These are phyloP conservation scores for Spodoptera exigua DNA, from an alignment of 2,888 invertebrate species.

Conservation along the genomic window DNA sequence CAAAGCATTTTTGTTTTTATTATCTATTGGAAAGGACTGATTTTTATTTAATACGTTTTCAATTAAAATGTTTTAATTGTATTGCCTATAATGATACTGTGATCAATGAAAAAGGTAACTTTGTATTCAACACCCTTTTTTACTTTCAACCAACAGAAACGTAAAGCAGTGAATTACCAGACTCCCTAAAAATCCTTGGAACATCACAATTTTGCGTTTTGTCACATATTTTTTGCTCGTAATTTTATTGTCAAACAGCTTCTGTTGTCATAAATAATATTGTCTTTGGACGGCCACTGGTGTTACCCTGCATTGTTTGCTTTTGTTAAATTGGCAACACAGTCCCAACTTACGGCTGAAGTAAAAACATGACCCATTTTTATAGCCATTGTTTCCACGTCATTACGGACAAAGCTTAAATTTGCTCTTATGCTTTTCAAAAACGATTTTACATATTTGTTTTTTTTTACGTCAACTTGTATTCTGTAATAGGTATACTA, in stretches of 20 bases:
- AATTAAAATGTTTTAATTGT: too few species aligned
- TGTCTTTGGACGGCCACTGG: conserved; percentile 80
- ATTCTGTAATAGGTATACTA: neutral
- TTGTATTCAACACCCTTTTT: conserved; percentile 56
- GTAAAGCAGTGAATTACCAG: conserved; percentile 45
- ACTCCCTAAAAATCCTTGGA: conserved; percentile 44
- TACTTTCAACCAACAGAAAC: conserved; percentile 35
- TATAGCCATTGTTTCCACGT: conserved; percentile 60
- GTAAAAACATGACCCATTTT: conserved; percentile 77
- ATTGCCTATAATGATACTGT: conserved; percentile 15
- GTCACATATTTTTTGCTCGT: conserved; percentile 66
- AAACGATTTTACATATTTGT: conserved; percentile 6
- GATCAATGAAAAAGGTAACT: conserved; percentile 29
- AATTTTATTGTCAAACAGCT: conserved; percentile 75
- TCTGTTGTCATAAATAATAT: conserved; percentile 83
- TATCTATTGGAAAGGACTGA: too few species aligned
- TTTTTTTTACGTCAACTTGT: neutral
- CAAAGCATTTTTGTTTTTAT: neutral
- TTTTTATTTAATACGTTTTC: too few species aligned
- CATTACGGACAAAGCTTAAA: conserved; percentile 59
- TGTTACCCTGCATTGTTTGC: conserved; percentile 80
- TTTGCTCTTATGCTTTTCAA: conserved; percentile 34
- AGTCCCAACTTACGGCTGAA: conserved; percentile 39
- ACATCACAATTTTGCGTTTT: conserved; percentile 56
- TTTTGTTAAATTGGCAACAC: conserved; percentile 77